Evolutionary conservation across 2,888 invertebrate species (phyloP).

Genomic region (Belgica antarctica): DNA sequence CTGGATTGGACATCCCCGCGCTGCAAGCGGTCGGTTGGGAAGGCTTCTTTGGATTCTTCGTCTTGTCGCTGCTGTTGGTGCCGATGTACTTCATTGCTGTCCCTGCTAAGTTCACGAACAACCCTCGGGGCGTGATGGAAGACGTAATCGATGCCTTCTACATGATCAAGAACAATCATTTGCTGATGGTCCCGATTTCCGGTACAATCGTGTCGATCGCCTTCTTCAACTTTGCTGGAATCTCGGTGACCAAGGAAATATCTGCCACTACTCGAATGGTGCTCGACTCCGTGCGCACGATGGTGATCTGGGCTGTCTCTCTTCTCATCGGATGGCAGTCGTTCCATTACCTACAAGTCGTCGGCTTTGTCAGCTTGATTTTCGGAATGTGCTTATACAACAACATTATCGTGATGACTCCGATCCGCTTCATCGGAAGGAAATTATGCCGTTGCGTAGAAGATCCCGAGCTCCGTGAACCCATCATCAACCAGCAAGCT

Average conservation of each 20-base stretch:
- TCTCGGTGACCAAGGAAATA: slow-evolving; percentile 89
- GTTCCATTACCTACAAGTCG: slow-evolving; percentile 73
- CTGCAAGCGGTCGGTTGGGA: slow-evolving; percentile 60
- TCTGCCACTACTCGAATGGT: slow-evolving; percentile 91
- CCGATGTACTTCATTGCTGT: slow-evolving; percentile 80
- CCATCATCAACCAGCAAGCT: slow-evolving; percentile 36
- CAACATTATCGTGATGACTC: slow-evolving; percentile 55
- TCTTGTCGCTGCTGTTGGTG: slow-evolving; percentile 63
- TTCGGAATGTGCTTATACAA: slow-evolving; percentile 84
- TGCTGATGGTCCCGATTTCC: slow-evolving; percentile 64
- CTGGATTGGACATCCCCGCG: slow-evolving; percentile 80
- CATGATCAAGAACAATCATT: slow-evolving; percentile 69
- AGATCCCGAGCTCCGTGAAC: slow-evolving; percentile 29
- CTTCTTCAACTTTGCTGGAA: slow-evolving; percentile 89
- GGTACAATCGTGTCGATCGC: slow-evolving; percentile 75
- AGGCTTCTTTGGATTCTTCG: slow-evolving; percentile 68
- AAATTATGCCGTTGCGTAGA: background rate
- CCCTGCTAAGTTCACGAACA: slow-evolving; percentile 72
- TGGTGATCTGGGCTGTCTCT: slow-evolving; percentile 86
- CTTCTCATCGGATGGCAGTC: slow-evolving; percentile 73
- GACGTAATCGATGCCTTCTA: slow-evolving; percentile 80
- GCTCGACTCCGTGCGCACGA: slow-evolving; percentile 80
- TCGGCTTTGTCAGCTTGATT: slow-evolving; percentile 75
- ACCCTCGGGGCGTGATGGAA: slow-evolving; percentile 74
- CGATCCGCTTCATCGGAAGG: slow-evolving; percentile 25